phyloP scores from a whole-genome alignment of 2,113 vertebrate species.

The Patagioenas fasciata region DNA sequence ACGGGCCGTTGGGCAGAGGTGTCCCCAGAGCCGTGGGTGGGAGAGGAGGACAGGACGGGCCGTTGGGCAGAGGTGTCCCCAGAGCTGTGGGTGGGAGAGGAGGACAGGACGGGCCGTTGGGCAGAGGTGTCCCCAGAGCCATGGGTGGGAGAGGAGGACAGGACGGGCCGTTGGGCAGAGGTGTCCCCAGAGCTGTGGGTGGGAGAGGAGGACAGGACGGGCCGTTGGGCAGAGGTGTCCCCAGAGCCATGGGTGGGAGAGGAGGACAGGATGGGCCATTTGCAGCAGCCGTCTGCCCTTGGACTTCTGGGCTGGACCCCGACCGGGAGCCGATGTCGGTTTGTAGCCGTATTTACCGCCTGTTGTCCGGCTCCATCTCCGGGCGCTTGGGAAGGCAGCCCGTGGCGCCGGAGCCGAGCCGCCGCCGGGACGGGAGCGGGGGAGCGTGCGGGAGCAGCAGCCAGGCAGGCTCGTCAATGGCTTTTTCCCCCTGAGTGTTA shows the following conservation, averaged over 20 bases:
- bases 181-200: background rate
- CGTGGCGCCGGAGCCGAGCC: background rate
- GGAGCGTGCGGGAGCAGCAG: background rate
- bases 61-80: background rate
- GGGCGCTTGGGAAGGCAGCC: too few species aligned
- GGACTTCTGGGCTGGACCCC: background rate
- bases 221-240: background rate
- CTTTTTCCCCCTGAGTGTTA: background rate
- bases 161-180: background rate
- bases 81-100: background rate
- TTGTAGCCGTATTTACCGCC: slow-evolving; percentile 22
- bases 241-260: background rate
- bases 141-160: background rate
- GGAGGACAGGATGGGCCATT: background rate
- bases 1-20: background rate
- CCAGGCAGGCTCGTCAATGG: slow-evolving; percentile 31
- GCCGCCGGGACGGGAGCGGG: background rate
- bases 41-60: too few species aligned
- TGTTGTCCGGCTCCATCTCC: background rate
- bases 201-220: background rate
- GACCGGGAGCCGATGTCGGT: background rate
- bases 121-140: too few species aligned
- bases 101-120: background rate
- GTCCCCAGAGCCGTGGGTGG: too few species aligned
- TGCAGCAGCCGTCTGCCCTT: background rate